Evolutionary conservation across 2,888 invertebrate species (phyloP).

Genomic region (Acanthococcus lagerstroemiae): DNA sequence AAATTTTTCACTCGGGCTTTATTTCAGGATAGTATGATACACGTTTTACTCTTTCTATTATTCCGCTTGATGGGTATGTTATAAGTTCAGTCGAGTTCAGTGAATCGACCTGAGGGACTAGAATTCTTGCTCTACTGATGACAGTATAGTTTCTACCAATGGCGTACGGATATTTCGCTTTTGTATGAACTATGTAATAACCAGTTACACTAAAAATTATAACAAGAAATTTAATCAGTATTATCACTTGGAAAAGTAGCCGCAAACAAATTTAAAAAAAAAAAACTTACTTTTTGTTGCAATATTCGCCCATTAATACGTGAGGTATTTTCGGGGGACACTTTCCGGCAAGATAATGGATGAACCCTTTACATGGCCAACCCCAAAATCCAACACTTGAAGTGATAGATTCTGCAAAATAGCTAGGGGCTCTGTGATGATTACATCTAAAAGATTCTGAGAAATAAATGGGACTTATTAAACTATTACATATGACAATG

Average conservation of each 20-base stretch:
- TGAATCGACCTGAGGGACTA: neutral
- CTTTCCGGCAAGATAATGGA: constrained; percentile 34
- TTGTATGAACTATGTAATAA: constrained; percentile 34
- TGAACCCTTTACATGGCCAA: constrained; percentile 47
- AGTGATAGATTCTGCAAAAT: constrained; percentile 56
- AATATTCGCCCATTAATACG: constrained; percentile 36
- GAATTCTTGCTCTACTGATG: neutral
- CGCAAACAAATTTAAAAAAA: neutral
- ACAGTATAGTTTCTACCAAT: constrained; percentile 25
- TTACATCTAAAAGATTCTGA: constrained; percentile 30
- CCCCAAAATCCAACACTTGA: constrained; percentile 55
- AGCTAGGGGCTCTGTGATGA: constrained; percentile 50
- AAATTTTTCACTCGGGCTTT: neutral
- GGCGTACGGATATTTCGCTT: constrained; percentile 31
- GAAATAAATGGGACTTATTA: neutral
- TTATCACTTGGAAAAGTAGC: neutral
- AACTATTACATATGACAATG: neutral
- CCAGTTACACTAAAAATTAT: constrained; percentile 35
- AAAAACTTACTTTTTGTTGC: constrained; percentile 33
- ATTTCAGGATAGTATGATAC: neutral
- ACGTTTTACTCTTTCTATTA: neutral
- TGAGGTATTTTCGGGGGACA: constrained; percentile 29
- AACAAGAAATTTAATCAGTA: neutral
- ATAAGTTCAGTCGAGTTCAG: neutral
- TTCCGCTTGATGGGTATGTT: neutral